Evolutionary conservation across 2,113 vertebrate species (phyloP), one percentile per base, ranked within the genome.

Genomic region (Scophthalmus maximus): DNA sequence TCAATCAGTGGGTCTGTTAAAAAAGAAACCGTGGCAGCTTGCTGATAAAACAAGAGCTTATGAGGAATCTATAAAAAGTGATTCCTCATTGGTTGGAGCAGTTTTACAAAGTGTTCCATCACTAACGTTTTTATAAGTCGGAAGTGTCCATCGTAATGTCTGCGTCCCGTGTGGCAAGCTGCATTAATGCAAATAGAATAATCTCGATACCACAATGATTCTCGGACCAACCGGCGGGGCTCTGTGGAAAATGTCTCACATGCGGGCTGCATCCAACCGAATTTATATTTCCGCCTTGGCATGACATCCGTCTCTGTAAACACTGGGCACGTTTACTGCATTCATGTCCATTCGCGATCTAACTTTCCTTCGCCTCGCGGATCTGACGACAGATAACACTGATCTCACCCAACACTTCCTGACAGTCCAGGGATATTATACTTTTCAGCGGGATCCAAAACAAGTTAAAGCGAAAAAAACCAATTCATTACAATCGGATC

Each of bases 251-350:
- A 36, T 1, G 23, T 71, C 58, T 77, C 18, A 34, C 25, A 44
- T 58, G 15, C 53, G 40, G 18, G 30, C 11, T 58, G 20, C 30
- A 58, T 71, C 29, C 32, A 25, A n/a, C 20, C 36, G 14, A 68
- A 46, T 52, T 58, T 53, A 44, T 47, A 47, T 80, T 59, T 61
- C 14, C 30, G 23, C 40, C 44, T n/a, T 44, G 51, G 57, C 61
- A 68, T 72, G 66, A 75, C 57, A 47, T 32, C 44, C 12, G 11
- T 34, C 53, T 51, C 38, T 53, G 36, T 52, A 61, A 56, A 74
- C 68, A 46, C 0, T 2, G 8, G 44, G 36, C 42, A 58, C 32
- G 53, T 77, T 34, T 32, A 67, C 46, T 30, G 26, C 8, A 18
- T 29, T 67, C n/a, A 32, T 27, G 7, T 70, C 68, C 56, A 23